Evolutionary conservation across 2,888 invertebrate genomes (phyloP), one percentile per base, ranked within the genome.

Genomic region (Perdita meconis): DNA sequence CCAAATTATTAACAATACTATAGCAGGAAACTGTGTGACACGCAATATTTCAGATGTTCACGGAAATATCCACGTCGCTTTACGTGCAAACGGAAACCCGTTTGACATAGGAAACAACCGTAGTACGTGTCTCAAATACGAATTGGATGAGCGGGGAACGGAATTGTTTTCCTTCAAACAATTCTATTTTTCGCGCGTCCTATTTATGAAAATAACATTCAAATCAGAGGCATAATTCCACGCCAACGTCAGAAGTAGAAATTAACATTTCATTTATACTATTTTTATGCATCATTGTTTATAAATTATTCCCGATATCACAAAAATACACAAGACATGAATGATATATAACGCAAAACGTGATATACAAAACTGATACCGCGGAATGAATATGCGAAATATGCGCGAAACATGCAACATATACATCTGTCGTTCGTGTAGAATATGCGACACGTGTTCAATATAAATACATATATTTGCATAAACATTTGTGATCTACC

Each of bases 71-170:
- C 16, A 42, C 8, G 42, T 8, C 42, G 16, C 16, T 42, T 42
- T 42, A 16, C 42, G 16, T 42, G 16, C 16, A 42, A 42, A 16
- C 16, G 16, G 16, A 42, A 55, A 10, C 26, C 4, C 26, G 13
- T 24, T 55, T 34, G n/a, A 30, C 24, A 26, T 24, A n/a, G 4
- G 55, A 55, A 55, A 55, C 55, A n/a, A n/a, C n/a, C n/a, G n/a
- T n/a, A 42, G 42, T 42, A 42, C 42, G 42, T 42, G 42, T 42
- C 42, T 42, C 16, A 42, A 42, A 42, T 42, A 16, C 16, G 16
- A 42, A 42, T 16, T 16, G 16, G 6, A 42, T 42, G 51, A 67
- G 26, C 42, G n/a, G 59, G 61, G 38, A 16, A 34, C 59, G 34
- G 16, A 42, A 42, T 42, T 42, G 16, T 42, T 42, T 16, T 42